Evolutionary conservation across 2,797 vertebrate genomes (phyloP).

Genomic region (Pseudochirops corinnae): DNA sequence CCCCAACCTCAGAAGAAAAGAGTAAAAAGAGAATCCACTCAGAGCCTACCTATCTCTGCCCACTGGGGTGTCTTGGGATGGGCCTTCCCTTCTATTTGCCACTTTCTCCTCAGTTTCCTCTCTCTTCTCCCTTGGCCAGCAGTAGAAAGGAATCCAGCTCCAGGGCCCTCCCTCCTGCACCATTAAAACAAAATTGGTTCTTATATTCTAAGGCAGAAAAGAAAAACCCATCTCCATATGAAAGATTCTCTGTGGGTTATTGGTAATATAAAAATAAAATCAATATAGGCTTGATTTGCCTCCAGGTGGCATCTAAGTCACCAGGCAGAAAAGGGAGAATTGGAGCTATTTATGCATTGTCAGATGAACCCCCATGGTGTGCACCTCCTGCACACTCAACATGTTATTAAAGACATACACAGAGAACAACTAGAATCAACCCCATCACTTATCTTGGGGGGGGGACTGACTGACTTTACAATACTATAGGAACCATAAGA

Average conservation of each 20-base stretch:
- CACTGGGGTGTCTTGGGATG: neutral
- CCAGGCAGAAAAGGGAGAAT: neutral
- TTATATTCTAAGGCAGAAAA: neutral
- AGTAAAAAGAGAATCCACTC: neutral
- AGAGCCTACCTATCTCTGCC: neutral
- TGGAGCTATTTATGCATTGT: neutral
- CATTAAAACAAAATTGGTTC: neutral
- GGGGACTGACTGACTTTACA: neutral
- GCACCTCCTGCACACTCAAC: neutral
- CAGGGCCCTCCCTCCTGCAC: neutral
- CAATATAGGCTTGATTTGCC: conserved; percentile 5
- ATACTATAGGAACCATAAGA: neutral
- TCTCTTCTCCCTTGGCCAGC: neutral
- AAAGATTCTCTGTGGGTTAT: neutral
- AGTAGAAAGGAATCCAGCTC: neutral
- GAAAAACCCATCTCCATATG: neutral
- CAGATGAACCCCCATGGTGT: neutral
- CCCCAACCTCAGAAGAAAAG: neutral
- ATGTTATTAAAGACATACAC: neutral
- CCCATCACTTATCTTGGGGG: neutral
- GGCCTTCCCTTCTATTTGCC: neutral
- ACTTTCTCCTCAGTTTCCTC: neutral
- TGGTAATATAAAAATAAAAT: conserved; percentile 11
- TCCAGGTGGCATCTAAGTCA: neutral
- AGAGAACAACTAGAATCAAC: neutral